phyloP scores from a whole-genome alignment of 2,113 vertebrate genomes.

The Siniperca chuatsi region DNA sequence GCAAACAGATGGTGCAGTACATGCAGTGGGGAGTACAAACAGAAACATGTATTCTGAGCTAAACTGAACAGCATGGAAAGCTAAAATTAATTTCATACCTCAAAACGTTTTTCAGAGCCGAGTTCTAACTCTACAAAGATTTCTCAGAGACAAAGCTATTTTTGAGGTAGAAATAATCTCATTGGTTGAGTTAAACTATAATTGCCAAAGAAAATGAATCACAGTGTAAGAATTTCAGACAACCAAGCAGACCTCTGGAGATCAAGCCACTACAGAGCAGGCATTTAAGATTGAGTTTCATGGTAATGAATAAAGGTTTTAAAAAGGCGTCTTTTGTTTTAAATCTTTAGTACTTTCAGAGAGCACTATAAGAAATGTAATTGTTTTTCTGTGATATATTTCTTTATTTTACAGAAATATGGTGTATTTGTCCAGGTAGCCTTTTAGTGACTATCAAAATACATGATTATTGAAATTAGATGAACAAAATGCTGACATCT shows the following conservation, averaged over 20 bases:
- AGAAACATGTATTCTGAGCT: constrained; percentile 30
- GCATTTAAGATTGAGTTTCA: background rate
- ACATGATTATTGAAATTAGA: background rate
- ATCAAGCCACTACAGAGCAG: background rate
- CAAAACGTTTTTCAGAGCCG: constrained; percentile 20
- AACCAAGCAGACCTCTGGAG: background rate
- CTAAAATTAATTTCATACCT: constrained; percentile 40
- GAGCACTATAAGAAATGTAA: too few relatives aligned
- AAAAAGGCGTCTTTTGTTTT: background rate
- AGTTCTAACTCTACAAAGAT: constrained; percentile 5
- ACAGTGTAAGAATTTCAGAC: background rate
- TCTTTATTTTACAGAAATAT: background rate
- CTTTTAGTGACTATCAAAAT: background rate
- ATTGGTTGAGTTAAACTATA: background rate
- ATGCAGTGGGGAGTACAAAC: constrained; percentile 26
- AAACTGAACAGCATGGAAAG: constrained; percentile 42
- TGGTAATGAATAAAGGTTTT: background rate
- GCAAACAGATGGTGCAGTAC: constrained; percentile 58
- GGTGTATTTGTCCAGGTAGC: background rate
- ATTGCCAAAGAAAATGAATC: background rate
- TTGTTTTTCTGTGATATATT: background rate
- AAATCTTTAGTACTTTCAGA: background rate
- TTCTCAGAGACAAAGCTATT: constrained; percentile 12
- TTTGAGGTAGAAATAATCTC: constrained; percentile 2
- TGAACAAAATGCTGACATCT: background rate